These are phyloP conservation scores for Pyxicephalus adspersus DNA, from an alignment of 2,113 vertebrate species.

Conservation along the genomic window DNA sequence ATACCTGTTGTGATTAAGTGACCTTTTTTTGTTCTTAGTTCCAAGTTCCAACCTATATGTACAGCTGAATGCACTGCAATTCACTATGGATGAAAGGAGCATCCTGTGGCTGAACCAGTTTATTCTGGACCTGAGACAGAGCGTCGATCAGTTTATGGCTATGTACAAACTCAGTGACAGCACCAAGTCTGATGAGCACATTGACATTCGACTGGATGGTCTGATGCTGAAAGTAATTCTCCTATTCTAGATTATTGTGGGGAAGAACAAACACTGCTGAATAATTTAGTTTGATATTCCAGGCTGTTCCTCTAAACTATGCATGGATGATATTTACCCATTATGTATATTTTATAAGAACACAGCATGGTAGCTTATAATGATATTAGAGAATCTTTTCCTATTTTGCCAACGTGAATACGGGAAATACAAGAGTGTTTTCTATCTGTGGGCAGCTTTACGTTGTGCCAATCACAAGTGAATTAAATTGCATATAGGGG, in stretches of 20 bases:
- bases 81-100: slow-evolving; percentile 92
- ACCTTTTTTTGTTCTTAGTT: slow-evolving; percentile 74
- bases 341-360: slow-evolving; percentile 27
- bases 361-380: not conserved
- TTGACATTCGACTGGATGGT: slow-evolving; percentile 92
- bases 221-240: slow-evolving; percentile 93
- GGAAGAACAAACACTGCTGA: not conserved
- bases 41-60: slow-evolving; percentile 93
- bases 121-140: slow-evolving; percentile 91
- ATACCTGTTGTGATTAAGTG: not conserved
- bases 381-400: not conserved
- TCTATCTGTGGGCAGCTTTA: no score
- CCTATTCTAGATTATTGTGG: not conserved
- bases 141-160: slow-evolving; percentile 95
- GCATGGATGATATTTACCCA: slow-evolving; percentile 31
- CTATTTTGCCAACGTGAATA: not conserved
- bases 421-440: no score
- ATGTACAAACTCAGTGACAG: slow-evolving; percentile 94
- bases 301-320: not conserved
- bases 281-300: slow-evolving; percentile 32
- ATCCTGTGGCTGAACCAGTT: slow-evolving; percentile 98
- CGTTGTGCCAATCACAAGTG: no score
- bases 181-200: slow-evolving; percentile 93
- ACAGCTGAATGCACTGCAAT: slow-evolving; percentile 94
- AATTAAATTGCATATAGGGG: no score